A percentile compares a stretch with the other conserved stretches of the same genome.
Evolutionary conservation across 1,140 invertebrate species (phyloP).

Genomic region (Stegodyphus mimosarum): DNA sequence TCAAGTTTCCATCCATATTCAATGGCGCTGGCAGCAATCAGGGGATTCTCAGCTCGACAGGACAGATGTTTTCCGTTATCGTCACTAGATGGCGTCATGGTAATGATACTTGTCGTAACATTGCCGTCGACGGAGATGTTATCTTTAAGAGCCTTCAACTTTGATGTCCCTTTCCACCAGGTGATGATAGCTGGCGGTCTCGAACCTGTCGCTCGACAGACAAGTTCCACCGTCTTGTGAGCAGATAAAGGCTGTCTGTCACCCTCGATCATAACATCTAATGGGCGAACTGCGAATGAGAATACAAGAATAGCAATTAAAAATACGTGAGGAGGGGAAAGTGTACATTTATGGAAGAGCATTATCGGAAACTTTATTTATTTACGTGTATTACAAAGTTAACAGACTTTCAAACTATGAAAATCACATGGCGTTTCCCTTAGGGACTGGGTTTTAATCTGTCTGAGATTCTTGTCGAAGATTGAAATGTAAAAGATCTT

Average conservation of each 20-base stretch:
- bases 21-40: constrained; percentile 75
- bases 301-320: constrained; percentile 58
- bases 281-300: constrained; percentile 78
- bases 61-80: constrained; percentile 86
- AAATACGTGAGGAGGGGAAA: too few relatives aligned
- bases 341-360: too few relatives aligned
- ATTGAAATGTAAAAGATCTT: too few relatives aligned
- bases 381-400: too few relatives aligned
- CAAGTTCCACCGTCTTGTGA: constrained; percentile 82
- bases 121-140: constrained; percentile 83
- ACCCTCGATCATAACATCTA: constrained; percentile 82
- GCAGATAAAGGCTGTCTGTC: constrained; percentile 85
- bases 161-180: constrained; percentile 83
- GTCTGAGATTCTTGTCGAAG: too few relatives aligned
- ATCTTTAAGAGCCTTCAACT: constrained; percentile 68
- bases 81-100: constrained; percentile 79
- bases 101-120: constrained; percentile 85
- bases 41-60: constrained; percentile 85
- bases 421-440: too few relatives aligned
- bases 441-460: too few relatives aligned
- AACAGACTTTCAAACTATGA: too few relatives aligned
- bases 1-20: constrained; percentile 87
- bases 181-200: constrained; percentile 85
- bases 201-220: constrained; percentile 86
- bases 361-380: too few relatives aligned